Evolutionary conservation across 2,888 invertebrate genomes (phyloP), one percentile per base, ranked within the genome.

Genomic region (Cepaea hortensis): DNA sequence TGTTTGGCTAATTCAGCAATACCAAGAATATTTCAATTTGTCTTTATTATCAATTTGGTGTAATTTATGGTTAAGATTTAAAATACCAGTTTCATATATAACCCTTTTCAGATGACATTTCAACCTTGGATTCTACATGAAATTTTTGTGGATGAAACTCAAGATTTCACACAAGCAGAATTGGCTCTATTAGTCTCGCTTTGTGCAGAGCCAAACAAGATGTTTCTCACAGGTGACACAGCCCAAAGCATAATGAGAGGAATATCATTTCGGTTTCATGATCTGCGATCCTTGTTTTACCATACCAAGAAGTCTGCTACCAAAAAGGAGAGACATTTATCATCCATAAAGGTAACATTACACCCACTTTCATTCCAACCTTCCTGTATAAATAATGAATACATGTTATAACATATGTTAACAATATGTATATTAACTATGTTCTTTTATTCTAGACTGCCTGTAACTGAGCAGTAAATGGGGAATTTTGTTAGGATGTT

Each of bases 201-300:
- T 7, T 77, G 85, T 81, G 91, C 92, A 86, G 91, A 91, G 72
- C 93, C 93, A 35, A 93, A 93, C 87, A 88, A 91, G 72, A 92
- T 92, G 91, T 93, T 93, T 85, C 89, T 93, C 70, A 93, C 93
- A 18, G 93, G 91, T 75, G 91, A 93, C 90, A 91, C 93, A n/a
- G 93, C 93, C 0, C 93, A 93, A 88, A 91, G 92, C 85, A 93
- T 93, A 84, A 93, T 93, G 93, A 85, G 92, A n/a, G 93, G 93
- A 15, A 91, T 93, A 23, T 89, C 93, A 46, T 93, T 93, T 89
- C 90, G 93, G 20, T 93, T 93, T 88, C 90, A 90, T 85, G 93
- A 93, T 84, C 90, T 93, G 11, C 90, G 89, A 15, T 91, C 92
- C 0, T 89, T 93, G 35, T 93, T 93, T 88, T 91, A 88, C 89